Conservation (phyloP, 1,140 invertebrate species). For the Scylla paramamosain region DNA sequence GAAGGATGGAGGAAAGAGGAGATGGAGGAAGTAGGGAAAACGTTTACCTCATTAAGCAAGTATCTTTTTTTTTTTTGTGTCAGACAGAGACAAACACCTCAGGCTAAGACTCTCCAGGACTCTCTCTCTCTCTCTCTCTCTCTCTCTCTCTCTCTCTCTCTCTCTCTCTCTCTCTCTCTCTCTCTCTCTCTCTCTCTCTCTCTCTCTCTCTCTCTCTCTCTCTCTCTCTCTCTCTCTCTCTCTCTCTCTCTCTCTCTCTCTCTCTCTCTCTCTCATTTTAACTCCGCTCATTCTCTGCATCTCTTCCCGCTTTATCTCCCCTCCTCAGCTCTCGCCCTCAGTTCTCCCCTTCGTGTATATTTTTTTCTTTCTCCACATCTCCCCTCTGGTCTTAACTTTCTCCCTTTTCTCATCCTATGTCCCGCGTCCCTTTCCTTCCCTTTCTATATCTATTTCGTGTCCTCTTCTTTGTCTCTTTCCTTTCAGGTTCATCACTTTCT, state of each 20-base stretch:
- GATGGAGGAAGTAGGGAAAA: neutral
- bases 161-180: too few species aligned
- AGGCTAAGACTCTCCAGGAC: too few species aligned
- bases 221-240: neutral
- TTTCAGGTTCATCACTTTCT: conserved; percentile 1
- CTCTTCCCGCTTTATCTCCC: neutral
- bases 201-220: neutral
- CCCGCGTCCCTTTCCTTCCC: neutral
- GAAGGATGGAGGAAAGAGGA: neutral
- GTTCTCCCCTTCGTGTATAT: neutral
- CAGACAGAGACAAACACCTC: too few species aligned
- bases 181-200: too few species aligned
- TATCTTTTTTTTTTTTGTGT: too few species aligned
- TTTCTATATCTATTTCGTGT: too few species aligned
- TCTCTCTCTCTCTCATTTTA: neutral
- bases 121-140: too few species aligned
- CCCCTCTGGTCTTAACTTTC: neutral
- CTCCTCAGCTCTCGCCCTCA: neutral
- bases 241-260: neutral
- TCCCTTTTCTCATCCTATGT: neutral
- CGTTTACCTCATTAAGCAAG: neutral
- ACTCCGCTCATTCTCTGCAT: neutral
- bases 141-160: too few species aligned
- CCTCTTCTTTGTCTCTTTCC: too few species aligned
- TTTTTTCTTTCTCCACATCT: neutral